phyloP scores from a whole-genome alignment of 1,140 invertebrate genomes.

The Sweltsa coloradensis region DNA sequence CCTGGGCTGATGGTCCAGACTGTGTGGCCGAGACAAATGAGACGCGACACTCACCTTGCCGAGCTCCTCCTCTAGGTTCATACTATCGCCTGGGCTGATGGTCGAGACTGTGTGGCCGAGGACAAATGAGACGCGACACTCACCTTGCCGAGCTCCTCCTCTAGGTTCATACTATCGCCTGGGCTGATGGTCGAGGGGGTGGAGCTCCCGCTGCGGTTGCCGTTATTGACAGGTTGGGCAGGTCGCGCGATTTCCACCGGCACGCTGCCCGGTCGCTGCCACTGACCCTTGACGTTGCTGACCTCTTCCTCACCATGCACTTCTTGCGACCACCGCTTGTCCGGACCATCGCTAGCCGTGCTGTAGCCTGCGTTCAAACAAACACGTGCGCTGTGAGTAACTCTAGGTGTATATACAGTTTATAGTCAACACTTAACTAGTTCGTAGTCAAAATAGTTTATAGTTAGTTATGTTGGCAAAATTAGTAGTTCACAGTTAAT shows the following conservation, averaged over 20 bases:
- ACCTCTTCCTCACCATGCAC: conserved; percentile 14
- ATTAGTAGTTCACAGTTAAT: too few species aligned
- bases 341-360: conserved; percentile 33
- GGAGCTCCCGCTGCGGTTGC: conserved; percentile 37
- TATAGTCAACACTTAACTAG: too few species aligned
- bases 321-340: conserved; percentile 80
- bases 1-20: conserved; percentile 46
- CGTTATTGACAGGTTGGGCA: conserved; percentile 30
- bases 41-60: too few species aligned
- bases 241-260: conserved; percentile 32
- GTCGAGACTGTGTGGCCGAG: conserved; percentile 46
- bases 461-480: too few species aligned
- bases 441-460: too few species aligned
- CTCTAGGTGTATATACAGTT: too few species aligned
- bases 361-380: too few species aligned
- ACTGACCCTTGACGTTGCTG: conserved; percentile 23
- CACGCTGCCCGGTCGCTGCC: conserved; percentile 30
- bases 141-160: conserved; percentile 39
- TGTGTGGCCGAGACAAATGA: conserved; percentile 42
- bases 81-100: conserved; percentile 41
- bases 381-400: too few species aligned
- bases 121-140: too few species aligned
- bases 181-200: conserved; percentile 48
- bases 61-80: conserved; percentile 38
- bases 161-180: conserved; percentile 35